Evolutionary conservation across 1,140 invertebrate genomes (phyloP), one percentile per base, ranked within the genome.

Genomic region (Reticulitermes speratus): DNA sequence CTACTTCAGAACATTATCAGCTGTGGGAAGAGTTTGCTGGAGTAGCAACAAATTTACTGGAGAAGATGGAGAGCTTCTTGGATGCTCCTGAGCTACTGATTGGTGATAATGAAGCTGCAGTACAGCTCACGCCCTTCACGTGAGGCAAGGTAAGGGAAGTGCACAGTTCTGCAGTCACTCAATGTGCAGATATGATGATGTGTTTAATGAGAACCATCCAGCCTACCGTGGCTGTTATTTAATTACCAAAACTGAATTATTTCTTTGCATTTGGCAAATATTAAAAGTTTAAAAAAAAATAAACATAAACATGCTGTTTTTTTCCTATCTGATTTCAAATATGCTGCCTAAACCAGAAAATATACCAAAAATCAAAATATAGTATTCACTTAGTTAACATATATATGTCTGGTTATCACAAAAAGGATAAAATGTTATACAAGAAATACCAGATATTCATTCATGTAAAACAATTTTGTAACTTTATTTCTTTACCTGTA

Each of bases 11-110:
- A 16, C 88, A 88, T 19, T 91, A 90, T 84, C 88, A 89, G 81
- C 86, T 85, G 44, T 94, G 94, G 94, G 94, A 94, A 89, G 93
- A 94, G 87, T 94, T 94, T 90, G 93, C 94, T 12, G 90, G 91
- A 87, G 93, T 94, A 11, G 94, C 93, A 38, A 94, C 94, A 21
- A 94, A 94, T 90, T 90, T 94, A 75, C 89, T 94, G 38, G 94
- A 94, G 88, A 89, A 90, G 86, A 90, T 91, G 55, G 90, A 91
- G 82, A 84, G 89, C 8, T 89, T 88, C 83, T 84, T 90, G 25
- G 88, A 90, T 69, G 87, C 88, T 23, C 23, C 87, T n/a, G 86
- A 87, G 7, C n/a, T 75, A 12, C 65, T 75, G 9, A 21, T 65
- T n/a, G n/a, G 65, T 75, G n/a, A 75, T 30, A 25, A 75, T 30